phyloP scores from a whole-genome alignment of 64 coral and sea anemone genomes.

The Stichodactyla mertensii region DNA sequence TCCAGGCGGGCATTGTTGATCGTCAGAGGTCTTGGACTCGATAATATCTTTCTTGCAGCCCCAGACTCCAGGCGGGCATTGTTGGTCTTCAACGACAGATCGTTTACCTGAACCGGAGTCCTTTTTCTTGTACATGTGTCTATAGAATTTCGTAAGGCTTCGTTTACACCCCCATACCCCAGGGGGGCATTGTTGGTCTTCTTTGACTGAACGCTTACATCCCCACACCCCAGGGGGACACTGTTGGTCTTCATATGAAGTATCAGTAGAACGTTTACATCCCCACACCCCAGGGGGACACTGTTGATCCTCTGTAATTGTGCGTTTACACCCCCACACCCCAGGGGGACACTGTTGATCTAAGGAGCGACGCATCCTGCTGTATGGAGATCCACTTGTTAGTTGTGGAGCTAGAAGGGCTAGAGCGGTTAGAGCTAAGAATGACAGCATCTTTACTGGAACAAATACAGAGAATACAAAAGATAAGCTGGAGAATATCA shows the following conservation, averaged over 20 bases:
- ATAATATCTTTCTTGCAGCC: slow-evolving; percentile 18
- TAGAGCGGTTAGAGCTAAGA: background rate
- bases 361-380: slow-evolving; percentile 19
- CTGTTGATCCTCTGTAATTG: slow-evolving; percentile 22
- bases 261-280: slow-evolving; percentile 25
- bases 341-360: slow-evolving; percentile 44
- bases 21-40: background rate
- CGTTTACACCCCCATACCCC: slow-evolving; percentile 61
- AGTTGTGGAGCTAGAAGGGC: slow-evolving; percentile 15
- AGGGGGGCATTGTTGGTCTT: slow-evolving; percentile 29
- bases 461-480: background rate
- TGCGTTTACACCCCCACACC: slow-evolving; percentile 54
- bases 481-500: background rate
- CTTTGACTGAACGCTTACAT: slow-evolving; percentile 14
- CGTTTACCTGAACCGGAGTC: background rate
- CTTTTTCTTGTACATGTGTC: slow-evolving; percentile 2
- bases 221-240: slow-evolving; percentile 52
- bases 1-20: slow-evolving; percentile 22
- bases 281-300: slow-evolving; percentile 56
- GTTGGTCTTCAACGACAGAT: background rate
- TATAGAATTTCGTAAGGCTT: slow-evolving; percentile 3
- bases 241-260: slow-evolving; percentile 2
- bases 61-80: slow-evolving; percentile 43
- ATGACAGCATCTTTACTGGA: background rate
- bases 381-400: slow-evolving; percentile 5